Percentiles rank a stretch among this genome's conserved stretches.
Evolutionary conservation across 2,113 vertebrate genomes (phyloP).

Genomic region (Pimephales promelas): DNA sequence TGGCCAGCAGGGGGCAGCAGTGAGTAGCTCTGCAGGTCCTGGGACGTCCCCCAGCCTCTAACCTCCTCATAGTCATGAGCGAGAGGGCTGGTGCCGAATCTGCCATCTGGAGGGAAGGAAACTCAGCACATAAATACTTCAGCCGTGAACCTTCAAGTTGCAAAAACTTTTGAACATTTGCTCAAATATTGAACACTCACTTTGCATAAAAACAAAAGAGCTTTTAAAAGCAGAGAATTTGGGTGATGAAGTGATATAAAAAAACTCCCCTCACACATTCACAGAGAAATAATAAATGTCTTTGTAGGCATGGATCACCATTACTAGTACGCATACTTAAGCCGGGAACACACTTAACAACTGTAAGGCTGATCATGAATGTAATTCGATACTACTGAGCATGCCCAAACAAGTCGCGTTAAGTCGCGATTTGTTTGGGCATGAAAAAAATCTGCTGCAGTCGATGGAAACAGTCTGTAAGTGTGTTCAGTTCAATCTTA

Average conservation of each 20-base stretch:
- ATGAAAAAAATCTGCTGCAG: no score
- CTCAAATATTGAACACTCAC: constrained; percentile 6
- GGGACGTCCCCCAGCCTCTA: constrained; percentile 52
- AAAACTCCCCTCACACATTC: neutral
- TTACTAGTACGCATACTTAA: neutral
- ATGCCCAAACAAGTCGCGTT: no score
- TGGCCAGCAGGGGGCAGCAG: constrained; percentile 48
- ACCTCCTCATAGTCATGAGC: constrained; percentile 71
- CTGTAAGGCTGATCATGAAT: no score
- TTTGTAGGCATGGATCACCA: neutral
- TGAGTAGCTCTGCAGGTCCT: constrained; percentile 55
- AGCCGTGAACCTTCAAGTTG: neutral
- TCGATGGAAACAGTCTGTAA: no score
- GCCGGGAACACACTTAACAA: no score
- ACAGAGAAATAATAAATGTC: neutral
- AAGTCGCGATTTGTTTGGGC: no score
- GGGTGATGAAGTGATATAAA: neutral
- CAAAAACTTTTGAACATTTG: neutral
- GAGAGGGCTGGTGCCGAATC: constrained; percentile 48
- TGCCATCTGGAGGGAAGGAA: constrained; percentile 52
- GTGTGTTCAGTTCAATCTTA: no score
- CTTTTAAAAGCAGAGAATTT: neutral
- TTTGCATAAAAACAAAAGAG: constrained; percentile 12
- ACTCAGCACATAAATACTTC: neutral
- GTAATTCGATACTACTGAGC: no score